These are phyloP conservation scores for Pristionchus mayeri DNA, from an alignment of 2,888 invertebrate species.

Conservation along the genomic window DNA sequence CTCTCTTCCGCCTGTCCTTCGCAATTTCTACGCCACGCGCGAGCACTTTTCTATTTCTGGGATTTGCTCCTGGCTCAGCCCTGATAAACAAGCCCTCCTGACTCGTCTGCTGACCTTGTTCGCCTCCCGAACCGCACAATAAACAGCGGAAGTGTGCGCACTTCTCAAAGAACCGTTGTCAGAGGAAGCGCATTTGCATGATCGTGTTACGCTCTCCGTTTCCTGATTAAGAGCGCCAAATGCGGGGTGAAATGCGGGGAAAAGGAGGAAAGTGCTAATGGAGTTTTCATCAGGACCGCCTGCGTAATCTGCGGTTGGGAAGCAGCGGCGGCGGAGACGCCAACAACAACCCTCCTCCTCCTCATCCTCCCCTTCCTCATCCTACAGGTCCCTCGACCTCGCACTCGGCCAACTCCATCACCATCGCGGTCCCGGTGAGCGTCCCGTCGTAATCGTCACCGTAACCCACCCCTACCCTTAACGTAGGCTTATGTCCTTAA, in stretches of 20 bases:
- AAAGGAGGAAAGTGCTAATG: background rate
- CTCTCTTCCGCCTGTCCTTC: background rate
- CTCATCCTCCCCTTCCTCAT: no score
- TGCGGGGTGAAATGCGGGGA: background rate
- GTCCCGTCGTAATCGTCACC: no score
- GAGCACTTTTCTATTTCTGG: slow-evolving; percentile 1
- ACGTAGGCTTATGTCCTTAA: no score
- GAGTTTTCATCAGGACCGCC: slow-evolving; percentile 32
- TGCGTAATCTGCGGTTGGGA: slow-evolving; percentile 20
- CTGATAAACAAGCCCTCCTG: no score
- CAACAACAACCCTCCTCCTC: background rate
- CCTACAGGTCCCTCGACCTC: slow-evolving; percentile 1
- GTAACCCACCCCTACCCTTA: no score
- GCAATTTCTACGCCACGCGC: background rate
- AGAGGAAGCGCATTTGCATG: background rate
- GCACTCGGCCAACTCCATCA: background rate
- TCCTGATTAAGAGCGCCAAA: background rate
- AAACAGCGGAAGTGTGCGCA: background rate
- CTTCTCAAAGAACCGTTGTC: background rate
- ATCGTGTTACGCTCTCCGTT: background rate
- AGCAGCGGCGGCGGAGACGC: background rate
- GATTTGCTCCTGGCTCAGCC: no score
- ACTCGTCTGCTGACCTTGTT: background rate
- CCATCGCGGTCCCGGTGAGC: background rate
- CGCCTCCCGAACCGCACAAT: background rate